These are phyloP conservation scores for Protobothrops mucrosquamatus DNA, from an alignment of 2,113 vertebrate species.

Conservation along the genomic window DNA sequence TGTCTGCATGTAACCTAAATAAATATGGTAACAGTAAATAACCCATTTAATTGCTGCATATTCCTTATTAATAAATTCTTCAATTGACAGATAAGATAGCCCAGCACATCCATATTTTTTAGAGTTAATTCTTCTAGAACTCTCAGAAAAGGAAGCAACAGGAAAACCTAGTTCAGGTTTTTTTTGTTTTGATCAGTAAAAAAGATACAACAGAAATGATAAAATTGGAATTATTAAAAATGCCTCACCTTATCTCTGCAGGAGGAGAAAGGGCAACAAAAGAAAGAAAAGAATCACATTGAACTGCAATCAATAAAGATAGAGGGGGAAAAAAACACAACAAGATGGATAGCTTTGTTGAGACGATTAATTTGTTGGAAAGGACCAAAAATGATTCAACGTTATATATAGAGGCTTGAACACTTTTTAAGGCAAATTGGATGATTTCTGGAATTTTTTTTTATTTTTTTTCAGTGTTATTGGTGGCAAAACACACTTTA, in stretches of 20 bases:
- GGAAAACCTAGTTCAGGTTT: neutral
- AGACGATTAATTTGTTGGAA: neutral
- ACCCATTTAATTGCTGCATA: neutral
- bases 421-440: neutral
- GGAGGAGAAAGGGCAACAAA: neutral
- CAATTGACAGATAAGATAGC: neutral
- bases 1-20: neutral
- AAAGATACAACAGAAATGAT: neutral
- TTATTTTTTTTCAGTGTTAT: neutral
- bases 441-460: neutral
- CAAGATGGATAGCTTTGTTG: neutral
- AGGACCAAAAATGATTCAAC: neutral
- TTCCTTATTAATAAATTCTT: neutral
- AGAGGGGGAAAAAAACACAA: neutral
- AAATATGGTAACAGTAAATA: neutral
- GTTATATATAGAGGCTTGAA: neutral
- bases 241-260: neutral
- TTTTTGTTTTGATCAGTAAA: neutral
- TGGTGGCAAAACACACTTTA: neutral
- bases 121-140: neutral
- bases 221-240: neutral
- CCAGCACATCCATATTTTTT: neutral
- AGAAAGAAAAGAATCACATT: neutral
- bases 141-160: neutral
- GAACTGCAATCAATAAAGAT: neutral